Base-by-base conservation (phyloP, 53 echinoderm and acorn worm genomes). In the Holothuria scabra region DNA sequence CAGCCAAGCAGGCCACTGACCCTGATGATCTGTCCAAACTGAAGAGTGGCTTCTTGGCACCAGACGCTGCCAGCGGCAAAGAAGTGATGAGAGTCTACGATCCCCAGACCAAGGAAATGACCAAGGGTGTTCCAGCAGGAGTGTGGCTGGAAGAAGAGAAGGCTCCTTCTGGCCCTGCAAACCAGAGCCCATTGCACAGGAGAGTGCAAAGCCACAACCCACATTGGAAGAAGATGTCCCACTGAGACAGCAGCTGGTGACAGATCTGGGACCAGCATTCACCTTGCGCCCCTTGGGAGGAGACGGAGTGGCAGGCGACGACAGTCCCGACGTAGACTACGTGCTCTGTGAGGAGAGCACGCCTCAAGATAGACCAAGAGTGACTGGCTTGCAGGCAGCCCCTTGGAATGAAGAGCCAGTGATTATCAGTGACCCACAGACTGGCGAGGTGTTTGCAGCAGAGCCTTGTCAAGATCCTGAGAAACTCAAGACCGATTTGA, bases 221-320 rank as follows among this genome's bases (percentile, higher is more conserved):
- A 62, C 59, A 31, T 55, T 32, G 25, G 58, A 68, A 30, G 57
- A 88, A 66, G 65, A 69, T 76, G 76, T 85, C 44, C 92, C 92
- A 60, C 44, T 74, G 60, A 34, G 33, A 37, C 59, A 83, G 13
- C 94, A 94, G 83, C 56, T 94, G 22, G 76, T 91, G 21, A 94
- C 94, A 23, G 83, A 87, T 34, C 85, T 89, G 81, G 94, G 94
- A 56, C 94, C 87, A 14, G 94, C 94, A 16, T 94, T 87, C 80
- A 79, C 89, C 23, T 66, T 94, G 26, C 75, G 75, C 56, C 94
- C 94, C 25, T 28, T 89, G 28, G 56, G 76, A 83, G 87, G 87
- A 52, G 86, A 68, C 22, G 64, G 66, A 29, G 48, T 56, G 20
- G 80, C 84, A 44, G 84, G 84, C 14, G 79, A 67, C 41, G 80